Percentiles rank a stretch among this genome's conserved stretches.
Conservation (phyloP, 2,888 invertebrate genomes). For the Hirudinaria manillensis region DNA sequence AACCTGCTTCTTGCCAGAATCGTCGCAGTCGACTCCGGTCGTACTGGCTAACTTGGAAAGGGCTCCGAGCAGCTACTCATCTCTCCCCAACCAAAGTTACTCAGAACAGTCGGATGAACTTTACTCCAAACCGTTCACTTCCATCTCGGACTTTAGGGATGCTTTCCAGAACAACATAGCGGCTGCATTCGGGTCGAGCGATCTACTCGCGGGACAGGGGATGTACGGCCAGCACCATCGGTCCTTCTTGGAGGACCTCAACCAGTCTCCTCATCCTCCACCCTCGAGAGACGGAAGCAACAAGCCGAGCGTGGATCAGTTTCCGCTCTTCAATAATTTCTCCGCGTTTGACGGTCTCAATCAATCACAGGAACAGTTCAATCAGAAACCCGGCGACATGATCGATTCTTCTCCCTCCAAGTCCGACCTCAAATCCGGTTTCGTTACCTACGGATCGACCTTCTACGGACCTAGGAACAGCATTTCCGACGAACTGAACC, state of each 20-base stretch:
- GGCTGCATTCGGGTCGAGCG: neutral
- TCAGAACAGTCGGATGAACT: neutral
- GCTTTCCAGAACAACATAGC: neutral
- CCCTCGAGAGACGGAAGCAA: neutral
- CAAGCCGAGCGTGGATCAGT: neutral
- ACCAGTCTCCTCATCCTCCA: slow-evolving; percentile 19
- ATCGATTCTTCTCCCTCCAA: neutral
- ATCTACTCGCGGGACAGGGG: neutral
- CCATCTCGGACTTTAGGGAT: neutral
- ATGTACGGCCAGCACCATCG: slow-evolving; percentile 8
- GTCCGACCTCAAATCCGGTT: neutral
- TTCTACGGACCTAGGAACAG: neutral
- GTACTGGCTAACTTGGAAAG: neutral
- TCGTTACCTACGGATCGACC: neutral
- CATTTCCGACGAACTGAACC: neutral
- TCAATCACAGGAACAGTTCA: neutral
- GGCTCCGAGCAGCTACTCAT: neutral
- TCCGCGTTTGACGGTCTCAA: neutral
- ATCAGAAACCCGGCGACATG: neutral
- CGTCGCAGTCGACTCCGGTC: neutral
- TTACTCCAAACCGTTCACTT: neutral
- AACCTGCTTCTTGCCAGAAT: neutral
- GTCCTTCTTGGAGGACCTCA: slow-evolving; percentile 27
- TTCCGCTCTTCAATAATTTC: slow-evolving; percentile 1
- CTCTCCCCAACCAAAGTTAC: neutral